A percentile compares a stretch with the other conserved stretches of the same genome.
phyloP scores from a whole-genome alignment of 2,888 invertebrate genomes.

The Hemithea aestivaria region DNA sequence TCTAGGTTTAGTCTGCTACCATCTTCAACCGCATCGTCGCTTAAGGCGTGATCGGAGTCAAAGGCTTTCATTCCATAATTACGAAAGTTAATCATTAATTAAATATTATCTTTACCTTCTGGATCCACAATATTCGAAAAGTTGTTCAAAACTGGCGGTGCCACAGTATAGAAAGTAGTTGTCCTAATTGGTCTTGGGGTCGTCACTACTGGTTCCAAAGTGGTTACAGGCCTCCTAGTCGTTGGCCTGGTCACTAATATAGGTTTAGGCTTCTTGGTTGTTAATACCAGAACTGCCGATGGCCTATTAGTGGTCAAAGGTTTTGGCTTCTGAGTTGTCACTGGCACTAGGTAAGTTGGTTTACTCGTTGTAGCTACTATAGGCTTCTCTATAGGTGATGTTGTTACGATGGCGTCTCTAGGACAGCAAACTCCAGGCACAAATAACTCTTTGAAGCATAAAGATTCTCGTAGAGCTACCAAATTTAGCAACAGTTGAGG shows the following conservation, averaged over 20 bases:
- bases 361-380: slow-evolving; percentile 56
- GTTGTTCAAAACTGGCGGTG: slow-evolving; percentile 57
- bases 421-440: slow-evolving; percentile 97
- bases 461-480: slow-evolving; percentile 88
- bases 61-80: too few relatives aligned
- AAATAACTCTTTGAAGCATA: slow-evolving; percentile 94
- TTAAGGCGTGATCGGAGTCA: too few relatives aligned
- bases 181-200: slow-evolving; percentile 48
- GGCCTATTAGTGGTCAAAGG: slow-evolving; percentile 42
- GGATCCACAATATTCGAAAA: slow-evolving; percentile 76
- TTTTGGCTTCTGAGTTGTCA: slow-evolving; percentile 58
- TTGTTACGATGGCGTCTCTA: slow-evolving; percentile 59
- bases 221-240: slow-evolving; percentile 38
- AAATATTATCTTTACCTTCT: slow-evolving; percentile 76
- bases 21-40: too few relatives aligned
- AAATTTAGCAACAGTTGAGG: slow-evolving; percentile 90
- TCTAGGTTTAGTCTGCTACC: too few relatives aligned
- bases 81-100: too few relatives aligned
- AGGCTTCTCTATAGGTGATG: slow-evolving; percentile 52
- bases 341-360: slow-evolving; percentile 64
- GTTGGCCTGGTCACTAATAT: slow-evolving; percentile 24
- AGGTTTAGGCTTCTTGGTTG: slow-evolving; percentile 52
- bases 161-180: slow-evolving; percentile 71
- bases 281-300: slow-evolving; percentile 49
- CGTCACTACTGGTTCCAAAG: slow-evolving; percentile 39